phyloP scores from a whole-genome alignment of 2,888 invertebrate genomes.

The Prenolepis imparis region DNA sequence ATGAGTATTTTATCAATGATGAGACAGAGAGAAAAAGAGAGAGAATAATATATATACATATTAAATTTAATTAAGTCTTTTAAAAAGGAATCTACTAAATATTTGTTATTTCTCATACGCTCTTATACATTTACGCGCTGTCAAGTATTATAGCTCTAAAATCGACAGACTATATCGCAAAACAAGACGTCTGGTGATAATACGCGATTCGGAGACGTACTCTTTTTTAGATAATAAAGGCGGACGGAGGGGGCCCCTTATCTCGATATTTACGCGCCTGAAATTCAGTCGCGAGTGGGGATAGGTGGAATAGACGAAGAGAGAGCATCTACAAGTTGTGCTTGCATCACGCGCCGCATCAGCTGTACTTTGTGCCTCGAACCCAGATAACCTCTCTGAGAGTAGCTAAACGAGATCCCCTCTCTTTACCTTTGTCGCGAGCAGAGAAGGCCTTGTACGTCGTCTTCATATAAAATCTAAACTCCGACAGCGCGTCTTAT shows the following conservation, averaged over 20 bases:
- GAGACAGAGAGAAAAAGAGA: background rate
- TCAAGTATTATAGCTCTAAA: background rate
- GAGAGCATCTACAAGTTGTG: background rate
- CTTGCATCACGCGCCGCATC: slow-evolving; percentile 79
- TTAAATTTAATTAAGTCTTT: background rate
- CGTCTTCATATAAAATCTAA: slow-evolving; percentile 18
- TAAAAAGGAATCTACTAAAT: background rate
- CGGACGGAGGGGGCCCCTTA: background rate
- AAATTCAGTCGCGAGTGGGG: slow-evolving; percentile 42
- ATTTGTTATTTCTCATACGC: background rate
- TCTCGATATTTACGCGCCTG: slow-evolving; percentile 57
- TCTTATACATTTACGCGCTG: background rate
- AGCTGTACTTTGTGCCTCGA: slow-evolving; percentile 84
- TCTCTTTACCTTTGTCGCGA: slow-evolving; percentile 45
- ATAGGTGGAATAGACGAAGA: background rate
- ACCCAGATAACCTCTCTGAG: slow-evolving; percentile 82
- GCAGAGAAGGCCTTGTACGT: background rate
- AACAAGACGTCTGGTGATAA: slow-evolving; percentile 8
- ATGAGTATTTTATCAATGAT: background rate
- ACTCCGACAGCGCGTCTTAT: background rate
- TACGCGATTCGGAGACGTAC: background rate
- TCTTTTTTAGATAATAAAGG: background rate
- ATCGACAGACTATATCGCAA: slow-evolving; percentile 6
- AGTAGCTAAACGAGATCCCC: slow-evolving; percentile 56
- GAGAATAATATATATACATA: background rate